A percentile compares a stretch with the other conserved stretches of the same genome.
phyloP scores from a whole-genome alignment of 2,113 vertebrate species.

The Macroglossus sobrinus region DNA sequence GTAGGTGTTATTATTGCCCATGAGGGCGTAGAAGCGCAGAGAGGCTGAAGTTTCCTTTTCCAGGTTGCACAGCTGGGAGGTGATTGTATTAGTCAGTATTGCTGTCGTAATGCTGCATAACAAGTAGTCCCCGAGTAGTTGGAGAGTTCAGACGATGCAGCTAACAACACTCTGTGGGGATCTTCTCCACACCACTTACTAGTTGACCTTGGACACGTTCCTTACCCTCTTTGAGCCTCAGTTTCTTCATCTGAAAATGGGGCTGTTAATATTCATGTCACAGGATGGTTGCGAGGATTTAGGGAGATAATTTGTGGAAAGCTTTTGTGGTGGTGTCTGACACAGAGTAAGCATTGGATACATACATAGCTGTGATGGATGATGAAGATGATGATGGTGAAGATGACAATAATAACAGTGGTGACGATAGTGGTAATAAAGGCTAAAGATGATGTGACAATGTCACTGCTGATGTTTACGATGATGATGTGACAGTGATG shows the following conservation, averaged over 20 bases:
- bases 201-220: neutral
- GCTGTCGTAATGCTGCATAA: neutral
- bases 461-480: neutral
- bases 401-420: rapidly evolving
- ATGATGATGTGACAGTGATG: neutral
- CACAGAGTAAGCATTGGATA: neutral
- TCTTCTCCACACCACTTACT: neutral
- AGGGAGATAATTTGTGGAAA: neutral
- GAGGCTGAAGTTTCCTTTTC: neutral
- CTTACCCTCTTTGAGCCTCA: neutral
- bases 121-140: neutral
- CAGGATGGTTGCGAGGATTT: neutral
- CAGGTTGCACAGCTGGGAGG: neutral
- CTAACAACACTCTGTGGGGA: rapidly evolving
- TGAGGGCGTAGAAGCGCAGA: neutral
- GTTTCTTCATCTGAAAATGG: neutral
- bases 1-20: neutral
- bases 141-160: neutral
- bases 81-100: neutral
- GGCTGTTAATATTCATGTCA: neutral
- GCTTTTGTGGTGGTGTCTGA: neutral
- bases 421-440: neutral
- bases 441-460: neutral
- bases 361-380: neutral
- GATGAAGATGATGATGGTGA: neutral